Evolutionary conservation across 2,888 invertebrate species (phyloP).

Genomic region (Andrena camellia): DNA sequence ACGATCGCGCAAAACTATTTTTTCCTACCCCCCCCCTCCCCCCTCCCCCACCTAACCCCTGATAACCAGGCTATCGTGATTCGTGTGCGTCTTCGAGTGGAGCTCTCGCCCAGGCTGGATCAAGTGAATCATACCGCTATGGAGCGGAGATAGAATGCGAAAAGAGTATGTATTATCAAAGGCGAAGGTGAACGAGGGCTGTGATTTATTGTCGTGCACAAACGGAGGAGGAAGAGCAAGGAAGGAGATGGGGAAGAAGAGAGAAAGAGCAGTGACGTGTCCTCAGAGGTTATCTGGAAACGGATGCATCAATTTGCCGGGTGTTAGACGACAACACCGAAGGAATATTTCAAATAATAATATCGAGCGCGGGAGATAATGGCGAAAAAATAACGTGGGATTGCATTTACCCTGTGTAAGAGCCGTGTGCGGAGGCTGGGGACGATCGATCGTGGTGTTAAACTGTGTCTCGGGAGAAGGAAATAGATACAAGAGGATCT

Average conservation of each 20-base stretch:
- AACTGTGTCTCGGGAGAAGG: not conserved
- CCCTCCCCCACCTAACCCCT: not conserved
- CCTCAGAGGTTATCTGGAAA: slow-evolving; percentile 59
- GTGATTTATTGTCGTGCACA: slow-evolving; percentile 40
- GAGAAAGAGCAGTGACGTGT: slow-evolving; percentile 9
- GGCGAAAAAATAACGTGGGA: slow-evolving; percentile 46
- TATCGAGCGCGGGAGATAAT: slow-evolving; percentile 51
- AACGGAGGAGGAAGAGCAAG: not conserved
- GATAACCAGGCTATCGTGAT: slow-evolving; percentile 29
- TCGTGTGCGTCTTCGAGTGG: slow-evolving; percentile 4
- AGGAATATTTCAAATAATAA: slow-evolving; percentile 57
- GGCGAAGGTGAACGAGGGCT: slow-evolving; percentile 17
- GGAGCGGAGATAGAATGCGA: not conserved
- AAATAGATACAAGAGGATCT: not conserved
- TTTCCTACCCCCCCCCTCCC: not conserved
- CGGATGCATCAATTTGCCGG: slow-evolving; percentile 51
- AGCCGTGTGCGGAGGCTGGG: not conserved
- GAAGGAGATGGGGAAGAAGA: not conserved
- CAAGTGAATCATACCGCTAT: slow-evolving; percentile 15
- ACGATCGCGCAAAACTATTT: slow-evolving; percentile 26
- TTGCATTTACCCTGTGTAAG: slow-evolving; percentile 37
- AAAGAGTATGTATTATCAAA: slow-evolving; percentile 25
- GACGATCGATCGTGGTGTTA: not conserved
- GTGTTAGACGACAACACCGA: slow-evolving; percentile 37
- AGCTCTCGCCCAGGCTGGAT: not conserved